Conservation (phyloP, 2,888 invertebrate genomes). For the Plusia festucae region DNA sequence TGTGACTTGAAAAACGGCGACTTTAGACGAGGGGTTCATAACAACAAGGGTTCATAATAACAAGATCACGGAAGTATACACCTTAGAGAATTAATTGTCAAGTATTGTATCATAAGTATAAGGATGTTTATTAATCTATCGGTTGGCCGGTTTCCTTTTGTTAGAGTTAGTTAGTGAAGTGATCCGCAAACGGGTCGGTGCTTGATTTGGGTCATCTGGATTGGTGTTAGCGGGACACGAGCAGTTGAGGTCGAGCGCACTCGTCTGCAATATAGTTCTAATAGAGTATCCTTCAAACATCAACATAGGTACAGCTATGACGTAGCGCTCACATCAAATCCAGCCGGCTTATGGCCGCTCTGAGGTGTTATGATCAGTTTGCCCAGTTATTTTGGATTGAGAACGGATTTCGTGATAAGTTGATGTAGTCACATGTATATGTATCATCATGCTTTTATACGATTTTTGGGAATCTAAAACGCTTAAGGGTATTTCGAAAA, state of each 20-base stretch:
- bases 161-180: constrained; percentile 70
- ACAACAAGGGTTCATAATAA: too few species aligned
- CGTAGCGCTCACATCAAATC: constrained; percentile 35
- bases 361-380: constrained; percentile 31
- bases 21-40: constrained; percentile 71
- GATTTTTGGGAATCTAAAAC: background rate
- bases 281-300: constrained; percentile 57
- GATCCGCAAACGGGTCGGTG: constrained; percentile 73
- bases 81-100: constrained; percentile 56
- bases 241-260: constrained; percentile 64
- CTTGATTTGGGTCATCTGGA: constrained; percentile 77
- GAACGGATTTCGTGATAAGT: background rate
- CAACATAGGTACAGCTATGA: constrained; percentile 27
- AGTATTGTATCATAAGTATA: constrained; percentile 46
- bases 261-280: constrained; percentile 64
- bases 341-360: constrained; percentile 30
- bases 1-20: constrained; percentile 76
- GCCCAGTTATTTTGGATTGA: constrained; percentile 17
- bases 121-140: constrained; percentile 54
- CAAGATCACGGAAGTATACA: constrained; percentile 55
- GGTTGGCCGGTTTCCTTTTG: constrained; percentile 57
- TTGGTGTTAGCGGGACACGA: constrained; percentile 71
- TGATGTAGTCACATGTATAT: background rate
- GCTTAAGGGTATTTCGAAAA: background rate
- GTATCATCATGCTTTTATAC: background rate